phyloP scores from a whole-genome alignment of 2,888 invertebrate genomes.

The Apodemia zela region DNA sequence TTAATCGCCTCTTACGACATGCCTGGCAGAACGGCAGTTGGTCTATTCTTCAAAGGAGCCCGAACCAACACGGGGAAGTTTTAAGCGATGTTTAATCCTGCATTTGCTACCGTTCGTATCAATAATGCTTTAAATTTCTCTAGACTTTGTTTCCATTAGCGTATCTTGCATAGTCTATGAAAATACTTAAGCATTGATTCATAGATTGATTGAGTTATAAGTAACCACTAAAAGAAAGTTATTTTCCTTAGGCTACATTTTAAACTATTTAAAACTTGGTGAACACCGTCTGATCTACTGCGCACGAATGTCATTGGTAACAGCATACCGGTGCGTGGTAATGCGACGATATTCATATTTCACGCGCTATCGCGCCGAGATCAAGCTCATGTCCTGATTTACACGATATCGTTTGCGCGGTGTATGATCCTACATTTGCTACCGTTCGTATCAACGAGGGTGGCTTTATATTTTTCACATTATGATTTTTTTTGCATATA shows the following conservation, averaged over 20 bases:
- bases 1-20: no score
- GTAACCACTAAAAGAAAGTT: no score
- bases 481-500: not conserved
- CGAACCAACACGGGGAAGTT: no score
- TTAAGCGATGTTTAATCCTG: no score
- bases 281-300: not conserved
- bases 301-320: conserved; percentile 17
- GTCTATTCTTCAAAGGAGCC: no score
- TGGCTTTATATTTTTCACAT: not conserved
- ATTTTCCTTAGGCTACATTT: not conserved
- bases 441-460: conserved; percentile 47
- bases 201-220: no score
- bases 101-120: no score
- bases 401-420: conserved; percentile 56
- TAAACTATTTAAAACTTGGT: not conserved
- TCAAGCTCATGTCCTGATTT: conserved; percentile 64
- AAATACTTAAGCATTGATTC: no score
- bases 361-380: conserved; percentile 58
- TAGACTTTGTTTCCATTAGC: no score
- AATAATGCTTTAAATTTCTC: no score
- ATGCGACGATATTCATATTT: conserved; percentile 69
- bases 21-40: no score
- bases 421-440: conserved; percentile 52
- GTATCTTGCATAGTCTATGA: no score
- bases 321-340: conserved; percentile 40